Conservation (phyloP, 2,113 vertebrate species). For the Chaetodon auriga region DNA sequence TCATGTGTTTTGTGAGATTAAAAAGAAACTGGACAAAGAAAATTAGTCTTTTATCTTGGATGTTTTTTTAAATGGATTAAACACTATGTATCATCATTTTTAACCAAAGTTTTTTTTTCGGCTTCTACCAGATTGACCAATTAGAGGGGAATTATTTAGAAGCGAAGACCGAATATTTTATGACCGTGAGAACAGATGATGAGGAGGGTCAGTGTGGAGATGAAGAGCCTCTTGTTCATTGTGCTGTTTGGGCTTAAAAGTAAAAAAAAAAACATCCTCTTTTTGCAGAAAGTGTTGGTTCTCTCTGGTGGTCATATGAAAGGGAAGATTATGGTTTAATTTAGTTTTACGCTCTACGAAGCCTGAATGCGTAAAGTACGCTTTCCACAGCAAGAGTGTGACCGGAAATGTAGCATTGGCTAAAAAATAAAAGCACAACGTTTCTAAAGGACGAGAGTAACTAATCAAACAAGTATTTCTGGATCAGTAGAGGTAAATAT, state of each 20-base stretch:
- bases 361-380: background rate
- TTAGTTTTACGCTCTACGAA: background rate
- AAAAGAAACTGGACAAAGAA: constrained; percentile 75
- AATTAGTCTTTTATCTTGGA: background rate
- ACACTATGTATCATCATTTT: no score
- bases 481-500: background rate
- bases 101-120: background rate
- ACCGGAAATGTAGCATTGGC: background rate
- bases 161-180: background rate
- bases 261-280: background rate
- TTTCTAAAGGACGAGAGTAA: background rate
- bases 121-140: background rate
- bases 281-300: background rate
- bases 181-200: background rate
- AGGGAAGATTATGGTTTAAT: background rate
- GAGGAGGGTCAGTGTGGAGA: background rate
- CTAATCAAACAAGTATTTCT: background rate
- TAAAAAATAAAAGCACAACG: constrained; percentile 18
- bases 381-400: background rate
- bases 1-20: constrained; percentile 86
- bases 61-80: background rate
- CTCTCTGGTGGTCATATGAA: background rate
- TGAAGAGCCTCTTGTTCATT: no score
- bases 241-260: background rate
- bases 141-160: background rate